These are phyloP conservation scores for Siniperca knerii DNA, from an alignment of 2,113 vertebrate genomes.

Conservation along the genomic window DNA sequence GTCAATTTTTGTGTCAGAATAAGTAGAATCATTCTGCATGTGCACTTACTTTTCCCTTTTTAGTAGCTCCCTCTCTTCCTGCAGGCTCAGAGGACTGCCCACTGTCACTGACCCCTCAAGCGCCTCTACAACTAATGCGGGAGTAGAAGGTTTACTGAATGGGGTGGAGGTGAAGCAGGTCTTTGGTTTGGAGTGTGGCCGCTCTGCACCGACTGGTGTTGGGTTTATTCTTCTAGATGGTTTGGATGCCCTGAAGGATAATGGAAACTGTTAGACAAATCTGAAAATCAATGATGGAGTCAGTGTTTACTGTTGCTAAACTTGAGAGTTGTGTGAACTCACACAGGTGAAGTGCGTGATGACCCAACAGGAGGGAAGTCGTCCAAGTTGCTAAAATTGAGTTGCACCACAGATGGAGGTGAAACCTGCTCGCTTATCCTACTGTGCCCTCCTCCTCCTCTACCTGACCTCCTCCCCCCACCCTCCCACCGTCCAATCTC, in stretches of 20 bases:
- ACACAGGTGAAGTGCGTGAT: constrained; percentile 83
- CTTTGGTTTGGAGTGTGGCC: constrained; percentile 93
- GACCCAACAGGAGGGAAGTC: constrained; percentile 95
- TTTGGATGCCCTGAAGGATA: constrained; percentile 86
- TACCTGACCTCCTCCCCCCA: constrained; percentile 79
- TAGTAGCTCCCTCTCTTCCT: constrained; percentile 95
- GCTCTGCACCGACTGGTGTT: constrained; percentile 93
- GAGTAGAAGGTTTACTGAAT: constrained; percentile 84
- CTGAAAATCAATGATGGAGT: not conserved
- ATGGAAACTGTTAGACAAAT: not conserved
- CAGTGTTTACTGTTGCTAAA: not conserved
- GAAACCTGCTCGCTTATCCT: constrained; percentile 76
- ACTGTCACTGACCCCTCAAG: constrained; percentile 67
- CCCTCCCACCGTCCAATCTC: constrained; percentile 83
- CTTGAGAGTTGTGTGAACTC: constrained; percentile 64
- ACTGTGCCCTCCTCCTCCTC: constrained; percentile 70
- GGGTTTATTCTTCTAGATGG: constrained; percentile 97
- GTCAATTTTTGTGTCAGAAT: not conserved
- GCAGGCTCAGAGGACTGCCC: constrained; percentile 83
- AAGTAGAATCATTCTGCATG: not conserved
- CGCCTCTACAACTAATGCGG: constrained; percentile 78
- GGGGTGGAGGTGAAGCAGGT: constrained; percentile 97
- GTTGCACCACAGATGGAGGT: constrained; percentile 78
- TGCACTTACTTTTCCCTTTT: constrained; percentile 91
- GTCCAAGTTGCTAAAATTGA: constrained; percentile 95